Evolutionary conservation across 1,140 invertebrate genomes (phyloP).

Genomic region (Dreissena rostriformis): DNA sequence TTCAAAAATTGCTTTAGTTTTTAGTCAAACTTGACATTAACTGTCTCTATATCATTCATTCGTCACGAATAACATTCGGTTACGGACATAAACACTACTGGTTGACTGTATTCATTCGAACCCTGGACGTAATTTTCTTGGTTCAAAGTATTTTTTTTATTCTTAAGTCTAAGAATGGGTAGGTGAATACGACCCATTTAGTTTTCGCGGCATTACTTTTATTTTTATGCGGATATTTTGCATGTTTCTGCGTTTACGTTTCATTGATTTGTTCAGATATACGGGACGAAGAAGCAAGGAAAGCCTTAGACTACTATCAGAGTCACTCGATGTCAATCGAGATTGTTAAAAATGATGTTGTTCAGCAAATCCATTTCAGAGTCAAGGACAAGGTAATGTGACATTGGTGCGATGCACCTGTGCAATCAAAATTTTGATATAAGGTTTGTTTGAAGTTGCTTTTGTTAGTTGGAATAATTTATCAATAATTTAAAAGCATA

Average conservation of each 20-base stretch:
- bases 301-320: slow-evolving; percentile 70
- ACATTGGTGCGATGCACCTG: too few species aligned
- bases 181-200: not conserved
- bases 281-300: slow-evolving; percentile 58
- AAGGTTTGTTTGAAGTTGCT: too few species aligned
- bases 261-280: slow-evolving; percentile 57
- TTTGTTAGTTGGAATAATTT: too few species aligned
- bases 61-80: too few species aligned
- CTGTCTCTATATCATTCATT: too few species aligned
- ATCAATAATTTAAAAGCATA: too few species aligned
- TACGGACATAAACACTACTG: too few species aligned
- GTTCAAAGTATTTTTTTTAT: not conserved
- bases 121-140: too few species aligned
- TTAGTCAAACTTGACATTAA: too few species aligned
- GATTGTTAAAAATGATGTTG: slow-evolving; percentile 73
- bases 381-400: slow-evolving; percentile 76
- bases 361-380: slow-evolving; percentile 77
- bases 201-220: not conserved
- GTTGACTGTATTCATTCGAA: too few species aligned
- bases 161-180: not conserved
- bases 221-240: not conserved
- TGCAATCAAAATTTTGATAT: too few species aligned
- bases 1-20: too few species aligned
- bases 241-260: not conserved
- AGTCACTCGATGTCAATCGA: slow-evolving; percentile 74